Percentiles rank a stretch among this genome's conserved stretches.
Conservation (phyloP, 2,113 vertebrate genomes). For the Leptobrachium leishanense region DNA sequence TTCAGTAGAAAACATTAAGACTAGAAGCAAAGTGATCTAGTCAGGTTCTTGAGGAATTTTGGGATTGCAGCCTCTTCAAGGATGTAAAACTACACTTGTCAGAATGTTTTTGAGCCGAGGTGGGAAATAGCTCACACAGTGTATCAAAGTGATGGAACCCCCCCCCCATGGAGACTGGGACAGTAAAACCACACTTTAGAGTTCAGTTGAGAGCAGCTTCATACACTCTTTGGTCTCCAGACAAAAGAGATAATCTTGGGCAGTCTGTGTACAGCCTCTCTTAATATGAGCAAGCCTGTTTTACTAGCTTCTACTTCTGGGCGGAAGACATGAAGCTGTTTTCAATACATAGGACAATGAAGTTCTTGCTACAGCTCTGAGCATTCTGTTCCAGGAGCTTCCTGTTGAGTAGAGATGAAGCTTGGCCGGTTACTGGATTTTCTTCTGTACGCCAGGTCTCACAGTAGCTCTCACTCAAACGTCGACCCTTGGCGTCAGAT, state of each 20-base stretch:
- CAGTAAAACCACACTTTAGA: slow-evolving; percentile 35
- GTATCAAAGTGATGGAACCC: slow-evolving; percentile 32
- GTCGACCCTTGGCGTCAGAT: slow-evolving; percentile 72
- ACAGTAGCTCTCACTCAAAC: slow-evolving; percentile 81
- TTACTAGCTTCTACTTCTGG: slow-evolving; percentile 73
- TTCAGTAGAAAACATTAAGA: slow-evolving; percentile 19
- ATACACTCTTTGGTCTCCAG: slow-evolving; percentile 48
- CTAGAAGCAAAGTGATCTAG: slow-evolving; percentile 23
- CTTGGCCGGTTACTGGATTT: slow-evolving; percentile 66
- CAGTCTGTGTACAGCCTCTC: slow-evolving; percentile 27
- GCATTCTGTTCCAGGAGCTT: slow-evolving; percentile 80
- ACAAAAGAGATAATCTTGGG: slow-evolving; percentile 27
- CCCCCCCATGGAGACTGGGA: neutral
- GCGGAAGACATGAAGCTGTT: slow-evolving; percentile 82
- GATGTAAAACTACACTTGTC: slow-evolving; percentile 25
- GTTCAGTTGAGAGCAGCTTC: slow-evolving; percentile 40
- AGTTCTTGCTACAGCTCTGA: slow-evolving; percentile 76
- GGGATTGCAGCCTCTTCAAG: slow-evolving; percentile 29
- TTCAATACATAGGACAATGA: slow-evolving; percentile 84
- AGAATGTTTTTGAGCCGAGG: slow-evolving; percentile 19
- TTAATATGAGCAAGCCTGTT: slow-evolving; percentile 7
- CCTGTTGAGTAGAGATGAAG: slow-evolving; percentile 73
- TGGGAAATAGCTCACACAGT: slow-evolving; percentile 41
- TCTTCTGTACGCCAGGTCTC: slow-evolving; percentile 84
- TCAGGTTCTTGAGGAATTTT: slow-evolving; percentile 11